These are phyloP conservation scores for Pitangus sulphuratus DNA, from an alignment of 2,797 vertebrate species.

Conservation along the genomic window DNA sequence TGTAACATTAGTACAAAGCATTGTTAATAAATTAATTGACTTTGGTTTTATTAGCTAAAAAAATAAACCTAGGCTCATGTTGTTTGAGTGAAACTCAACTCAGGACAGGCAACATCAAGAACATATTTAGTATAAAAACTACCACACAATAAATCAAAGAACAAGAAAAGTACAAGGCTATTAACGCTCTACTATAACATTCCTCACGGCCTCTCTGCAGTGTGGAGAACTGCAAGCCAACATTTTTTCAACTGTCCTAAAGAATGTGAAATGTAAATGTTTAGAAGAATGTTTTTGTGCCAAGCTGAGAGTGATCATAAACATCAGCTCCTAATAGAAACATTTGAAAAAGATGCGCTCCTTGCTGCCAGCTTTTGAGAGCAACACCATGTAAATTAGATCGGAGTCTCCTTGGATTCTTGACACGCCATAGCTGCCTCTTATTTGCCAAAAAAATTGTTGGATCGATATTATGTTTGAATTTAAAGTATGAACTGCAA, in stretches of 20 bases:
- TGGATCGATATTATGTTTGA: constrained; percentile 14
- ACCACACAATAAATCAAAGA: constrained; percentile 60
- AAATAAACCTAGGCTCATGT: constrained; percentile 28
- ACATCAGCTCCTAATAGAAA: constrained; percentile 66
- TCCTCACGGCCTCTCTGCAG: constrained; percentile 31
- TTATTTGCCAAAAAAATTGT: constrained; percentile 29
- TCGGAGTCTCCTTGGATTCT: background rate
- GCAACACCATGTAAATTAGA: constrained; percentile 56
- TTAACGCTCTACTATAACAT: constrained; percentile 22
- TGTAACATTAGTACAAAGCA: background rate
- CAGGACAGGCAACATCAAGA: background rate
- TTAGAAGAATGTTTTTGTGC: constrained; percentile 67
- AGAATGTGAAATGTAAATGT: constrained; percentile 75
- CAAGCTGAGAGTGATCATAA: constrained; percentile 67
- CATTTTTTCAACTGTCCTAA: constrained; percentile 54
- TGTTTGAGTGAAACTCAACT: background rate
- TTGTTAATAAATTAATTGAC: constrained; percentile 28
- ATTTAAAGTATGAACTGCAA: constrained; percentile 49
- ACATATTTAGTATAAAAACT: constrained; percentile 12
- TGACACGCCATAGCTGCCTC: constrained; percentile 24
- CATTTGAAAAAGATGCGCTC: constrained; percentile 8
- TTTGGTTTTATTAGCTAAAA: constrained; percentile 44
- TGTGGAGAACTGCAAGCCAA: constrained; percentile 36
- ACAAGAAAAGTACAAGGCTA: background rate
- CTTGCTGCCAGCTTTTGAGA: constrained; percentile 52